A percentile compares a stretch with the other conserved stretches of the same genome.
These are phyloP conservation scores for Trypoxylon attenuatum DNA, from an alignment of 2,888 invertebrate genomes.

Conservation along the genomic window DNA sequence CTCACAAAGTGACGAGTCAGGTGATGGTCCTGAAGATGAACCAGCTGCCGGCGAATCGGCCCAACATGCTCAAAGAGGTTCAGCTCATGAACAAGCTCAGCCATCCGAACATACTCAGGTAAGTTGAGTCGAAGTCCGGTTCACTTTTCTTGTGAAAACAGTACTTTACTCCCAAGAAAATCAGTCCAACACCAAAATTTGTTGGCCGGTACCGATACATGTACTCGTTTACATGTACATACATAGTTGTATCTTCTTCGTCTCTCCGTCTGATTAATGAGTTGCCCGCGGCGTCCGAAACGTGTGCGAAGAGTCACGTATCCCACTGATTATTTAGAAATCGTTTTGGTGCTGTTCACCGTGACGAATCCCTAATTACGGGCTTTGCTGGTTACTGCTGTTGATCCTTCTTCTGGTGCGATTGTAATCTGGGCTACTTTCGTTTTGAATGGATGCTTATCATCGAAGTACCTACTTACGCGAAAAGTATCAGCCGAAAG, in stretches of 20 bases:
- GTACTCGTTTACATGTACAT: no score
- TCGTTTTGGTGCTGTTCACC: neutral
- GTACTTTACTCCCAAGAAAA: no score
- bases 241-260: no score
- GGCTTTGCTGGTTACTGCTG: neutral
- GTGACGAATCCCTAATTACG: neutral
- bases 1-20: constrained; percentile 92
- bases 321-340: neutral
- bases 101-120: constrained; percentile 96
- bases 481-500: no score
- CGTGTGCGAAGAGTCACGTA: neutral
- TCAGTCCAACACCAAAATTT: no score
- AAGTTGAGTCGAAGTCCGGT: constrained; percentile 59
- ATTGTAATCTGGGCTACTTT: neutral
- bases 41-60: constrained; percentile 93
- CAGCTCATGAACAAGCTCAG: constrained; percentile 96
- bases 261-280: constrained; percentile 1
- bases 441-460: neutral
- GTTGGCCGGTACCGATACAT: no score
- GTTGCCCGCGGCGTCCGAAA: neutral
- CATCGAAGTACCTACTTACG: neutral
- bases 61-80: constrained; percentile 97
- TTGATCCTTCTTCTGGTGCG: neutral
- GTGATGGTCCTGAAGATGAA: constrained; percentile 99
- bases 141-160: no score